phyloP scores from a whole-genome alignment of 2,113 vertebrate genomes.

The Notiomystis cincta region DNA sequence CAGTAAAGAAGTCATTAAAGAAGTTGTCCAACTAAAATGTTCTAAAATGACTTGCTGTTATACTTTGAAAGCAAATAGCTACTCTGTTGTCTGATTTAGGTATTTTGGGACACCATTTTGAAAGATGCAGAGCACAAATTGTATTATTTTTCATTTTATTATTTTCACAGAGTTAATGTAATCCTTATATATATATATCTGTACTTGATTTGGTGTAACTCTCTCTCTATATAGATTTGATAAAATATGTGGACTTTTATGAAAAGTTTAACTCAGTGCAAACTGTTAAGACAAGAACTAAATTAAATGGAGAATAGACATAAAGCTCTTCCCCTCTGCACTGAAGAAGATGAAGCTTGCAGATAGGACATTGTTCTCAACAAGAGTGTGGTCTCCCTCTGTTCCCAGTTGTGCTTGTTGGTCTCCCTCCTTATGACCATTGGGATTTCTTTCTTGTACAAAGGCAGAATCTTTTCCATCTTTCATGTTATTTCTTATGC shows the following conservation, averaged over 20 bases:
- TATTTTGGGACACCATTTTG: neutral
- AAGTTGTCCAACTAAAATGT: neutral
- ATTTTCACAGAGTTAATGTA: neutral
- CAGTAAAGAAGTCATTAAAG: neutral
- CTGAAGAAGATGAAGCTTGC: neutral
- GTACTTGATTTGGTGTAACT: neutral
- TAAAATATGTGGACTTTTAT: neutral
- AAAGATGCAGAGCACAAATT: neutral
- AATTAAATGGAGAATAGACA: neutral
- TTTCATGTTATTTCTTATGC: neutral
- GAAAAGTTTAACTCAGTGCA: neutral
- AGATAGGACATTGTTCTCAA: neutral
- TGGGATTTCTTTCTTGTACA: neutral
- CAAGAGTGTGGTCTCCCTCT: neutral
- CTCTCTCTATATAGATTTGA: neutral
- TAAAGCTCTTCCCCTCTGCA: neutral
- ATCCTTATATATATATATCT: neutral
- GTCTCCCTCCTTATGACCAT: neutral
- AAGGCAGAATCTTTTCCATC: neutral
- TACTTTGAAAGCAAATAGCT: neutral
- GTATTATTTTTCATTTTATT: neutral
- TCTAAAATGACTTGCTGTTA: neutral
- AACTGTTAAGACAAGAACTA: neutral
- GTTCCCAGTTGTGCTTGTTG: neutral
- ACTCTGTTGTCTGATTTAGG: neutral